A percentile compares a stretch with the other conserved stretches of the same genome.
Conservation (phyloP, 2,888 invertebrate genomes). For the Cecidostiba fungosa region DNA sequence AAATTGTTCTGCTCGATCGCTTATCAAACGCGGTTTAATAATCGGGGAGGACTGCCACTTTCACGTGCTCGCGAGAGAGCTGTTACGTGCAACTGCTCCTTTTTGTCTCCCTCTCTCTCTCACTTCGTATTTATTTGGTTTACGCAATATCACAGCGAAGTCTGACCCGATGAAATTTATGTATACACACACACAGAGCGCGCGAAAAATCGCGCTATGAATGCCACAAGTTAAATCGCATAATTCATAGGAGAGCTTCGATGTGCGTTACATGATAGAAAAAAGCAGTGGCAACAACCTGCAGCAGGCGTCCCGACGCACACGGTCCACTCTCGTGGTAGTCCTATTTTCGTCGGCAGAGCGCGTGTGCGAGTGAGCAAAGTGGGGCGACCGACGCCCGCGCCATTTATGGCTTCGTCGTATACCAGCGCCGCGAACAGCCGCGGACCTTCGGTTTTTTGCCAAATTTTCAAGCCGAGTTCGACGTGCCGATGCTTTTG, state of each 20-base stretch:
- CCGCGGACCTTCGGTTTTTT: constrained; percentile 56
- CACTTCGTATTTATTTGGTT: constrained; percentile 42
- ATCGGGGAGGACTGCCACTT: constrained; percentile 28
- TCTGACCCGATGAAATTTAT: constrained; percentile 53
- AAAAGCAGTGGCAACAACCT: neutral
- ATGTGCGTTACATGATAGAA: neutral
- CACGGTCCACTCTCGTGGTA: constrained; percentile 70
- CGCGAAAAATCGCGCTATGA: neutral
- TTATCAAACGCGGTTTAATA: constrained; percentile 20
- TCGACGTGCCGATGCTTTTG: constrained; percentile 4
- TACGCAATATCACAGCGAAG: constrained; percentile 24
- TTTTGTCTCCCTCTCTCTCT: neutral
- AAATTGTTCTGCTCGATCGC: constrained; percentile 34
- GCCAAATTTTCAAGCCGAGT: constrained; percentile 53
- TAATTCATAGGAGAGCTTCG: neutral
- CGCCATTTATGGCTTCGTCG: constrained; percentile 79
- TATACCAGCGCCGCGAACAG: constrained; percentile 64
- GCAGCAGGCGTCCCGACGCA: constrained; percentile 66
- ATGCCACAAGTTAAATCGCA: neutral
- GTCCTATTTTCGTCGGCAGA: constrained; percentile 78
- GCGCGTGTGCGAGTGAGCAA: constrained; percentile 54
- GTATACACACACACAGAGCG: neutral
- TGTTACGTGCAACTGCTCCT: neutral
- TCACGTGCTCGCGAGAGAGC: constrained; percentile 22
- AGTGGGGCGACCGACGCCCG: constrained; percentile 78